Percentiles rank a stretch among this genome's conserved stretches.
These are phyloP conservation scores for Xiphorhynchus elegans DNA, from an alignment of 2,113 vertebrate species.

Conservation along the genomic window DNA sequence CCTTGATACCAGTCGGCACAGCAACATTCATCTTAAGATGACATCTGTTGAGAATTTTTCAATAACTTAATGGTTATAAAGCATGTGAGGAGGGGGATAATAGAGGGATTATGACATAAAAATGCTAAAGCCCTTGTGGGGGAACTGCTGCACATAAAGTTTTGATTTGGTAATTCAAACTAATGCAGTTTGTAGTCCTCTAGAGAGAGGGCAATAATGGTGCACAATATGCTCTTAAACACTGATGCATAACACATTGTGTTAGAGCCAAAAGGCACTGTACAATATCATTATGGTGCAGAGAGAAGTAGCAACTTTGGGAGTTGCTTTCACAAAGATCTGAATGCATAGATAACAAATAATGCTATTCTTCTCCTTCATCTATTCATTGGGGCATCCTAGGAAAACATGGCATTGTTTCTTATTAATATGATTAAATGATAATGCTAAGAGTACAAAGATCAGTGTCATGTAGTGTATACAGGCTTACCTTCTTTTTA, in stretches of 20 bases:
- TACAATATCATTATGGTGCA: conserved; percentile 80
- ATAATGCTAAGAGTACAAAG: background rate
- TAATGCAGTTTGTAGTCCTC: conserved; percentile 85
- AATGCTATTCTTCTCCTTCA: background rate
- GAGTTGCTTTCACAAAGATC: conserved; percentile 60
- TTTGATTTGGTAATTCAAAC: conserved; percentile 84
- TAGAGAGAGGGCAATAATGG: conserved; percentile 81
- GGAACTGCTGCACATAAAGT: conserved; percentile 79
- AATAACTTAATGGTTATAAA: conserved; percentile 85
- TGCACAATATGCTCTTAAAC: conserved; percentile 83
- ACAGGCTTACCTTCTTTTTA: background rate
- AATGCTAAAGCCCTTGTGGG: conserved; percentile 82
- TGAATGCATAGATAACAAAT: conserved; percentile 23
- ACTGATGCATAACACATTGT: conserved; percentile 84
- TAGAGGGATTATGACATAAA: conserved; percentile 85
- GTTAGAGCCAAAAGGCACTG: conserved; percentile 80
- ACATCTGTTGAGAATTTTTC: conserved; percentile 89
- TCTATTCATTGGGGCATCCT: background rate
- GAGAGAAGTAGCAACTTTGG: conserved; percentile 74
- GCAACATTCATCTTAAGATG: conserved; percentile 89
- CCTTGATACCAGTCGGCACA: conserved; percentile 78
- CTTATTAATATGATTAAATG: background rate
- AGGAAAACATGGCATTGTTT: background rate
- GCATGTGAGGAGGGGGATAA: conserved; percentile 72
- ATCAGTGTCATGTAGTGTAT: background rate